Conservation (phyloP, 2,113 vertebrate species). For the Choloepus hoffmanni region DNA sequence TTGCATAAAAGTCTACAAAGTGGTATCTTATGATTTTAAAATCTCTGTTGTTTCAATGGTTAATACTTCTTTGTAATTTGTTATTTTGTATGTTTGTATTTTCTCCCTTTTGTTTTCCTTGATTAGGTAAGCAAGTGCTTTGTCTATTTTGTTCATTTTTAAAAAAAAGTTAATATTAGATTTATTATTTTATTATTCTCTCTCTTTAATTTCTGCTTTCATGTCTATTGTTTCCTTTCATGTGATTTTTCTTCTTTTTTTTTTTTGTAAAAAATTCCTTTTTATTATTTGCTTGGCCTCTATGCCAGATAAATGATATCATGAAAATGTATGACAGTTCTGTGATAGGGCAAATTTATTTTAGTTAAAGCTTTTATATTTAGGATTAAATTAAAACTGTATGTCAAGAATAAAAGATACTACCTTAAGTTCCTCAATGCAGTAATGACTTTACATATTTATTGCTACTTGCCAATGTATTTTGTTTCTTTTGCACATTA, state of each 20-base stretch:
- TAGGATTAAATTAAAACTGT: conserved; percentile 23
- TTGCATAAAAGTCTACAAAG: background rate
- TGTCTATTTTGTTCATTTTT: background rate
- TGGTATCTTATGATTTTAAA: background rate
- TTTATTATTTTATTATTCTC: background rate
- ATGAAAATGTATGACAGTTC: conserved; percentile 10
- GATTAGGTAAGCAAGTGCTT: background rate
- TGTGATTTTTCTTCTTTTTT: too few relatives aligned
- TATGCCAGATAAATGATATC: background rate
- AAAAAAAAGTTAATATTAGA: background rate
- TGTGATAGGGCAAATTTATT: conserved; percentile 37
- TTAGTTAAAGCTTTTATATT: conserved; percentile 8
- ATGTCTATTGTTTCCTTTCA: background rate
- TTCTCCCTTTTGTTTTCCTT: background rate
- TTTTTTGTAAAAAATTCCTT: background rate
- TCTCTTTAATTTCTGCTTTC: background rate
- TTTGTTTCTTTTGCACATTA: conserved; percentile 87
- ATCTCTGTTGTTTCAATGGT: background rate
- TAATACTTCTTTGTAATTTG: background rate
- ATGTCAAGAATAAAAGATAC: conserved; percentile 63
- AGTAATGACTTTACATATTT: conserved; percentile 89
- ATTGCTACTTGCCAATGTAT: conserved; percentile 58
- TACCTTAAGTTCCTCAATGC: conserved; percentile 92
- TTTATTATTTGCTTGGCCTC: conserved; percentile 45
- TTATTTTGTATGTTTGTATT: background rate